phyloP scores from a whole-genome alignment of 1,140 invertebrate species.

The Lerema accius region DNA sequence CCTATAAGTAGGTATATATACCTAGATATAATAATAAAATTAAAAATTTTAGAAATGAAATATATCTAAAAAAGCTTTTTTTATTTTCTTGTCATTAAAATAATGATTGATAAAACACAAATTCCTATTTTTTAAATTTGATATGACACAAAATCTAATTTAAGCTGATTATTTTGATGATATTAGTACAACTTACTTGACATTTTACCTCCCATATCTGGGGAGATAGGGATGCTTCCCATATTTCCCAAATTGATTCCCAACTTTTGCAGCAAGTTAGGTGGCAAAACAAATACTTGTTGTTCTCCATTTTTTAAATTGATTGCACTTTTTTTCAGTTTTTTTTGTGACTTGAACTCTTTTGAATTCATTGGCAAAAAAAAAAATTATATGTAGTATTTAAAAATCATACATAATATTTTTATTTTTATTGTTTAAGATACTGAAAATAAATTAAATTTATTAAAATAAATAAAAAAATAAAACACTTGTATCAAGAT shows the following conservation, averaged over 20 bases:
- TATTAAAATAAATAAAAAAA: constrained; percentile 36
- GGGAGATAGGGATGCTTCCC: constrained; percentile 11
- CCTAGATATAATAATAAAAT: too few species aligned
- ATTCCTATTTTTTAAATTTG: too few species aligned
- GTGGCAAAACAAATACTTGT: constrained; percentile 73
- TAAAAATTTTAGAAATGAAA: too few species aligned
- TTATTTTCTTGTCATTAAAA: too few species aligned
- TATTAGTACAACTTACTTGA: constrained; percentile 22
- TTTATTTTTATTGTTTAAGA: constrained; percentile 12
- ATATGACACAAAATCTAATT: too few species aligned
- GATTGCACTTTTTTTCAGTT: constrained; percentile 32
- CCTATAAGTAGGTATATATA: too few species aligned
- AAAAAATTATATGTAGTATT: constrained; percentile 9
- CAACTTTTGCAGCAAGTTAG: constrained; percentile 71
- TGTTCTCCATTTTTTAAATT: constrained; percentile 41
- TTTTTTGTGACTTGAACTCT: constrained; percentile 44
- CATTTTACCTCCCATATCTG: constrained; percentile 18
- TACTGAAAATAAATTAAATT: constrained; percentile 31
- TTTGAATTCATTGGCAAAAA: constrained; percentile 39
- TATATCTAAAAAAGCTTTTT: too few species aligned
- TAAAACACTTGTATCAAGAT: constrained; percentile 36
- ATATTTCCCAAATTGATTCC: constrained; percentile 68
- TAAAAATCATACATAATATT: constrained; percentile 15
- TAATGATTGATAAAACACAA: too few species aligned
- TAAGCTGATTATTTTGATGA: not conserved